Conservation (phyloP, 2,797 vertebrate species). For the Macroramphosus scolopax region DNA sequence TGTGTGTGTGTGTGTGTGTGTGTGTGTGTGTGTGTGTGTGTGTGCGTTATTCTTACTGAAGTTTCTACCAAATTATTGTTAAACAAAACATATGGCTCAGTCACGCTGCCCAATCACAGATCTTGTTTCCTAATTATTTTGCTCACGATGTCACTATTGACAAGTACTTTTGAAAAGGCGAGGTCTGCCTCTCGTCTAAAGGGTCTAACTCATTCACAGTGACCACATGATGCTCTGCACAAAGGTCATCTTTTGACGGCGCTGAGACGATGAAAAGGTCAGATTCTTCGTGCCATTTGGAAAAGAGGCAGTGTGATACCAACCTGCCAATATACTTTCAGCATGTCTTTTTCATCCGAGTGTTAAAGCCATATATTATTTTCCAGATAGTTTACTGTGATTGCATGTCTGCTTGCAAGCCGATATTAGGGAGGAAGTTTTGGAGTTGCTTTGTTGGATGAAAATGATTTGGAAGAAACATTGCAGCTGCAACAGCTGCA, state of each 20-base stretch:
- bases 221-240: slow-evolving; percentile 53
- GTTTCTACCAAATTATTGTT: slow-evolving; percentile 13
- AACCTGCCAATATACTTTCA: slow-evolving; percentile 70
- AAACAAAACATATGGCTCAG: slow-evolving; percentile 6
- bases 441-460: too few species aligned
- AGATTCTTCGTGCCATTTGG: slow-evolving; percentile 70
- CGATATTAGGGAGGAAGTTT: too few species aligned
- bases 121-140: slow-evolving; percentile 21
- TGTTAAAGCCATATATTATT: slow-evolving; percentile 46
- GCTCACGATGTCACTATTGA: slow-evolving; percentile 28
- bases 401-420: slow-evolving; percentile 5
- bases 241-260: slow-evolving; percentile 74
- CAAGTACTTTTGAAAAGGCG: slow-evolving; percentile 31
- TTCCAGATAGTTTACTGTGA: slow-evolving; percentile 36
- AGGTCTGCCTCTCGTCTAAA: slow-evolving; percentile 46
- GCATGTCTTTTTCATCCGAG: slow-evolving; percentile 57
- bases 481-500: too few species aligned
- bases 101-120: slow-evolving; percentile 5
- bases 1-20: too few species aligned
- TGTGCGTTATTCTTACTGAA: slow-evolving; percentile 17
- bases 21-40: too few species aligned
- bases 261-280: slow-evolving; percentile 70
- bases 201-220: slow-evolving; percentile 36
- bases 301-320: slow-evolving; percentile 66
- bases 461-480: too few species aligned